Base-by-base conservation (phyloP, 2,888 invertebrate genomes). In the Erebia ligea region DNA sequence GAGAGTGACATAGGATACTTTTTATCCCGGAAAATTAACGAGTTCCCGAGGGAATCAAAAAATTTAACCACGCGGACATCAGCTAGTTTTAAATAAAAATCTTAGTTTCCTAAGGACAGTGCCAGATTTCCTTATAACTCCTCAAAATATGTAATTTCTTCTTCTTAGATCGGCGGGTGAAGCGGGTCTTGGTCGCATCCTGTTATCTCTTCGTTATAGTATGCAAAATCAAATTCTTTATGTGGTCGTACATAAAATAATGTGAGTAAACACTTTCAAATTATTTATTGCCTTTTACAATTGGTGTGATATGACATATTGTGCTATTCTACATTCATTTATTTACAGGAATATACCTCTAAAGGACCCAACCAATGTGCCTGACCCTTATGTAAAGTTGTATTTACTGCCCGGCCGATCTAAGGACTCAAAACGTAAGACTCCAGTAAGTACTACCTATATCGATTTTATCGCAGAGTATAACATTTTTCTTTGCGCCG, bases 321-420 rank as follows among this genome's bases (percentile, higher is more conserved):
- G 48, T 48, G 25, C 25, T 25, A 45, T 25, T n/a, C 40, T 42
- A 6, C 42, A 17, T 65, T 69, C 2, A 19, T 13, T 68, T 40
- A 42, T 40, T 65, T 72, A 59, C 84, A 97, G 97, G 80, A 96
- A 97, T 87, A 94, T 98, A 80, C 97, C 97, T 1, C 89, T 96
- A 58, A 97, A 96, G 80, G 97, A 98, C 85, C 96, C 97, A 1
- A 94, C 95, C 75, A 97, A 96, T 84, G 96, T 98, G 80, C 98
- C 98, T 1, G 98, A 98, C 90, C 97, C 98, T 0, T 98, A 98
- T 84, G 98, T 98, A 0, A 98, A 98, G 85, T 86, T 98, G 42
- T 98, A 98, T 85, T 92, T 98, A 76, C 91, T 98, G 73, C 98
- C 98, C 0, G 97, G 97, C 69, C 95, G 97, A 69, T 95, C 96